phyloP scores from a whole-genome alignment of 2,888 invertebrate species.

The Biston betularia region DNA sequence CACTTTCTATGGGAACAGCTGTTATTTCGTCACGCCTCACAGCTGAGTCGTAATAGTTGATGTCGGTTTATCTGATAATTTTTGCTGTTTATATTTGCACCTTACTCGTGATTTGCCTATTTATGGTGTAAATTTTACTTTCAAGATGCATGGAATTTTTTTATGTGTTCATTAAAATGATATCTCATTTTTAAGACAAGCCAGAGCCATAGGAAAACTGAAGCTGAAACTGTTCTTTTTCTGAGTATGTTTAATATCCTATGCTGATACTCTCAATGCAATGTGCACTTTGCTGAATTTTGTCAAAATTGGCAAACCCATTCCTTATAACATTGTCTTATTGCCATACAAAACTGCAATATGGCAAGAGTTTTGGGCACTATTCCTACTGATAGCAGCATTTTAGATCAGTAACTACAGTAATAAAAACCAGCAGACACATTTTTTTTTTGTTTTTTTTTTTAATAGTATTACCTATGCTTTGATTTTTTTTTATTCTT shows the following conservation, averaged over 20 bases:
- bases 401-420: too few relatives aligned
- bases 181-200: slow-evolving; percentile 3
- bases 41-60: slow-evolving; percentile 57
- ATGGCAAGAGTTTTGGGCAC: too few relatives aligned
- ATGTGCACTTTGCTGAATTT: too few relatives aligned
- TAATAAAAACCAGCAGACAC: too few relatives aligned
- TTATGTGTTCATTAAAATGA: neutral
- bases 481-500: too few relatives aligned
- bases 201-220: neutral
- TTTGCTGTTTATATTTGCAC: slow-evolving; percentile 7
- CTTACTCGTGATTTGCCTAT: neutral
- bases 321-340: too few relatives aligned
- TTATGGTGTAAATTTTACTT: neutral
- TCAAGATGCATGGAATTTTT: neutral
- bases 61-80: slow-evolving; percentile 12
- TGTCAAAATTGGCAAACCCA: too few relatives aligned
- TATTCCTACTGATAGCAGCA: too few relatives aligned
- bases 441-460: too few relatives aligned
- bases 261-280: neutral
- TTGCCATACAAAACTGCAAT: too few relatives aligned
- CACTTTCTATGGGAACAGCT: slow-evolving; percentile 78
- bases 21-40: slow-evolving; percentile 75
- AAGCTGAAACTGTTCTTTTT: neutral
- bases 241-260: neutral
- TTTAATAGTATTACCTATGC: too few relatives aligned